These are phyloP conservation scores for Rhinella marina DNA, from an alignment of 2,797 vertebrate species.

Conservation along the genomic window DNA sequence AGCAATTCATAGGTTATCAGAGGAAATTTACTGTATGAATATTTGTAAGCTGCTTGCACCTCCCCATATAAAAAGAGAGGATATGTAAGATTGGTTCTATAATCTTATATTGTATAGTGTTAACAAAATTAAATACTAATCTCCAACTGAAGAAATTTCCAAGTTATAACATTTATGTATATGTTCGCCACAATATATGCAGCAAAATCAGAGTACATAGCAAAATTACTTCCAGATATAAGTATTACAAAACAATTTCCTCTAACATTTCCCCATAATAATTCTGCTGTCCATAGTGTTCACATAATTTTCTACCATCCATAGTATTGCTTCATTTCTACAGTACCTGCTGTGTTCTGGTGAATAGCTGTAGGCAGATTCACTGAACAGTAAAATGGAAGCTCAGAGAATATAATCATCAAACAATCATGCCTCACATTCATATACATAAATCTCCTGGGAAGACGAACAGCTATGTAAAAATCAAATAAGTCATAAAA, in stretches of 20 bases:
- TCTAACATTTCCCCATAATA: background rate
- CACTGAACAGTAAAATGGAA: constrained; percentile 45
- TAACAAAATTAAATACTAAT: background rate
- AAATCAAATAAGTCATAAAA: constrained; percentile 58
- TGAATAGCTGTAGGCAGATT: constrained; percentile 11
- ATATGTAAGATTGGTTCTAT: background rate
- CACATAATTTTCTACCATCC: background rate
- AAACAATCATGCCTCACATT: constrained; percentile 36
- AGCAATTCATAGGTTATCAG: too few species aligned
- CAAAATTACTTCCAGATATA: background rate
- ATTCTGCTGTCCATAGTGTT: background rate
- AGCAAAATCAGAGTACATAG: background rate
- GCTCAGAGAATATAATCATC: constrained; percentile 18
- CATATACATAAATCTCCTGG: constrained; percentile 48
- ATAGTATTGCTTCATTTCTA: background rate
- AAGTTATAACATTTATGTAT: background rate
- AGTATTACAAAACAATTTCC: background rate
- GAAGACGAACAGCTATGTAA: constrained; percentile 37
- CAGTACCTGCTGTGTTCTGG: background rate
- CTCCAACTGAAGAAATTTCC: background rate
- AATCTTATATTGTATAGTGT: background rate
- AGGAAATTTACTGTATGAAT: too few species aligned
- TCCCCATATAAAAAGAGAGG: background rate
- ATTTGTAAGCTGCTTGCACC: too few species aligned
- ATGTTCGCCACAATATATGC: background rate